A percentile compares a stretch with the other conserved stretches of the same genome.
Evolutionary conservation across 2,113 vertebrate genomes (phyloP).

Genomic region (Ceyx cyanopectus): DNA sequence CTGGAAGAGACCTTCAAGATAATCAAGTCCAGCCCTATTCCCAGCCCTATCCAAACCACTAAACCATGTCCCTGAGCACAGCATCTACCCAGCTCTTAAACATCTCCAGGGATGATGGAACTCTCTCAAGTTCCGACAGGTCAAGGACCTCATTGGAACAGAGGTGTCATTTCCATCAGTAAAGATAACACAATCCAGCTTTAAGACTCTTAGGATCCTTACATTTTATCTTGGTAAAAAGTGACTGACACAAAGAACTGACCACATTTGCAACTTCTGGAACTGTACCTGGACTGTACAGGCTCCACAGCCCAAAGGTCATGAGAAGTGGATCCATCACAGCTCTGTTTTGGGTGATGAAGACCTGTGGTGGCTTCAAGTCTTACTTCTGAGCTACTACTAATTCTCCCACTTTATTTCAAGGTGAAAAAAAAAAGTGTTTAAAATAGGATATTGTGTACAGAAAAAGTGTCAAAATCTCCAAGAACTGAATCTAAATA

Average conservation of each 20-base stretch:
- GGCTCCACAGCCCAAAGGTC: neutral
- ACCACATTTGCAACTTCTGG: neutral
- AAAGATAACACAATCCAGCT: rapidly evolving
- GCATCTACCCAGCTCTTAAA: no score
- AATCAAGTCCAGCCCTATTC: no score
- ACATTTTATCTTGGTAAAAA: neutral
- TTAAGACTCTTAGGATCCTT: neutral
- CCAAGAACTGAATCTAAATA: neutral
- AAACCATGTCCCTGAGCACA: no score
- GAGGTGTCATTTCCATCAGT: rapidly evolving
- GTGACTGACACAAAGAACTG: neutral
- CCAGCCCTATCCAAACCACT: no score
- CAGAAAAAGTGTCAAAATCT: neutral
- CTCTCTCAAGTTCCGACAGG: no score
- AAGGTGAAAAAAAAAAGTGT: neutral
- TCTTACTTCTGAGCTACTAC: neutral
- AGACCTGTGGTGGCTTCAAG: neutral
- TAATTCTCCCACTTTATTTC: neutral
- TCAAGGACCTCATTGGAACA: neutral
- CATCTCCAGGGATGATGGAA: no score
- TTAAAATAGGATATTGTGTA: neutral
- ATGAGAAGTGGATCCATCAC: no score
- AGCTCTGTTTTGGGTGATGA: no score
- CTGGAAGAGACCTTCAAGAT: no score
- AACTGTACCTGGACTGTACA: neutral